Evolutionary conservation across 2,113 vertebrate species (phyloP).

Genomic region (cattle (Bos taurus)): DNA sequence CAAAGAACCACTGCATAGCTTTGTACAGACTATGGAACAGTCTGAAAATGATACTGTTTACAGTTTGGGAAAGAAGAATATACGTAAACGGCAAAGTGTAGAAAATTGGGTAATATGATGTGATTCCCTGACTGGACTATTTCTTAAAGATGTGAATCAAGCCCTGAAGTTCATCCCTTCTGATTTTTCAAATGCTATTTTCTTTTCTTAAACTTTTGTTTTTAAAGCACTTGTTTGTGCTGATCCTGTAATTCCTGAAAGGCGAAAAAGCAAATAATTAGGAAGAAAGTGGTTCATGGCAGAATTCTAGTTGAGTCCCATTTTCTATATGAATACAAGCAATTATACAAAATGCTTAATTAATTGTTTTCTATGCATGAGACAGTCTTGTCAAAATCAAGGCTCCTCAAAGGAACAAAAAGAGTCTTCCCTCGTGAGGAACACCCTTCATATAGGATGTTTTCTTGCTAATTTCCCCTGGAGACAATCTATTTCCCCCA

Average conservation of each 20-base stretch:
- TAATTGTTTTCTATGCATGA: slow-evolving; percentile 37
- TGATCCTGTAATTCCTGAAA: slow-evolving; percentile 37
- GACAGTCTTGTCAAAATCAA: slow-evolving; percentile 46
- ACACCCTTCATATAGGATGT: not conserved
- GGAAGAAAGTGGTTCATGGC: not conserved
- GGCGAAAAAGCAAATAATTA: slow-evolving; percentile 22
- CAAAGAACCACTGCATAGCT: not conserved
- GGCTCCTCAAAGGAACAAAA: not conserved
- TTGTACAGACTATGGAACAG: not conserved
- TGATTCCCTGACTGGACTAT: not conserved
- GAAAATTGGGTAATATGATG: not conserved
- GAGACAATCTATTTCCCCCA: not conserved
- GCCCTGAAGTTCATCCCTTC: slow-evolving; percentile 6
- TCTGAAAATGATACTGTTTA: not conserved
- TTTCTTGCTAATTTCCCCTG: not conserved
- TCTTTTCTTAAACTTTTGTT: not conserved
- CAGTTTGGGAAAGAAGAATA: not conserved
- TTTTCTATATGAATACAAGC: not conserved
- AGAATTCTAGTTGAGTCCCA: slow-evolving; percentile 21
- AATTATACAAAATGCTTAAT: slow-evolving; percentile 53
- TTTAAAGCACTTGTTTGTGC: not conserved
- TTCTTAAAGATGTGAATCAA: not conserved
- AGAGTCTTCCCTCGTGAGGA: not conserved
- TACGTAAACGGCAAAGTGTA: not conserved
- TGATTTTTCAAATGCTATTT: not conserved